A percentile compares a stretch with the other conserved stretches of the same genome.
These are phyloP conservation scores for Masnerella sp. DNA, from an alignment of 2,888 invertebrate species.

Conservation along the genomic window DNA sequence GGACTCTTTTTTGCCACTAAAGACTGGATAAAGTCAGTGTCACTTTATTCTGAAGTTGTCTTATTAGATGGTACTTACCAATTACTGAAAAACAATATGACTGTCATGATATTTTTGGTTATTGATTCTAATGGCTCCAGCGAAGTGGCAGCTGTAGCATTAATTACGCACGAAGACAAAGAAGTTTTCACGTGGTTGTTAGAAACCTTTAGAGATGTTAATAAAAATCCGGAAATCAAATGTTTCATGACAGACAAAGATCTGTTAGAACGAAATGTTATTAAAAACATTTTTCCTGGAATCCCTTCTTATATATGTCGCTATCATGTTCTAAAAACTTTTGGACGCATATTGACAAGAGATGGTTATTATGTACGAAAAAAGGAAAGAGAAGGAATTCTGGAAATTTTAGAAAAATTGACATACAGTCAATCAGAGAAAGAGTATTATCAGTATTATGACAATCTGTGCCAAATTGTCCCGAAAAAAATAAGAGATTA, in stretches of 20 bases:
- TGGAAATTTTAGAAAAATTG: not conserved
- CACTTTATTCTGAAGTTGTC: constrained; percentile 2
- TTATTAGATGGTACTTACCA: constrained; percentile 19
- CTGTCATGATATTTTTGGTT: constrained; percentile 3
- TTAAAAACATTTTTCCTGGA: constrained; percentile 12
- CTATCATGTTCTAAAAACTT: constrained; percentile 1
- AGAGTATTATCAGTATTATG: not conserved
- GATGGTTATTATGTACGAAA: not conserved
- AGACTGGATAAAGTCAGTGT: constrained; percentile 2
- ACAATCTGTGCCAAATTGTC: not conserved
- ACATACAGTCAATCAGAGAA: constrained; percentile 1
- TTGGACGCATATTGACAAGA: not conserved
- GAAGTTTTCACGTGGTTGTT: constrained; percentile 7
- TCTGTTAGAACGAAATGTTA: constrained; percentile 2
- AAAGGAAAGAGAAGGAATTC: not conserved
- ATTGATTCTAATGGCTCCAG: constrained; percentile 12
- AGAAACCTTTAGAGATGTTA: constrained; percentile 2
- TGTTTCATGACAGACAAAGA: constrained; percentile 28
- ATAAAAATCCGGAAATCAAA: not conserved
- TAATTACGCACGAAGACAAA: constrained; percentile 9
- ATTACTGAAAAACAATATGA: not conserved
- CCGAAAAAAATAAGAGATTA: not conserved
- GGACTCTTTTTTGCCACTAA: not conserved
- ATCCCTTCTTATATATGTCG: constrained; percentile 2
- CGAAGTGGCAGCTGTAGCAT: constrained; percentile 6